phyloP scores from a whole-genome alignment of 1,140 invertebrate species.

The Drosophila truncata region DNA sequence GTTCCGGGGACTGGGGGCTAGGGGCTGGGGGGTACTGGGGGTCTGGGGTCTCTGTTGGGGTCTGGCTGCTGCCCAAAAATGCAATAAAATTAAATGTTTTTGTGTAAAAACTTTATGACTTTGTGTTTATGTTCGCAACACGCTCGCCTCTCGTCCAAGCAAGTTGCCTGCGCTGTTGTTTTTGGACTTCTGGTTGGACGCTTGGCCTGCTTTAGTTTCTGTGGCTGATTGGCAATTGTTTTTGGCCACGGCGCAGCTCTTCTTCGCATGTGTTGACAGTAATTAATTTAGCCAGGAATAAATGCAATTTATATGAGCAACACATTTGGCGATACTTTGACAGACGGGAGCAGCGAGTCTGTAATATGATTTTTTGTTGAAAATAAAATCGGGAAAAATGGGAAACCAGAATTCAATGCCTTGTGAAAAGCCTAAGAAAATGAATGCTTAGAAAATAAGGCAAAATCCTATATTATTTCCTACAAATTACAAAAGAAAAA shows the following conservation, averaged over 20 bases:
- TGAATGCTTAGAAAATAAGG: too few species aligned
- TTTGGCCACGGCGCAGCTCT: slow-evolving; percentile 30
- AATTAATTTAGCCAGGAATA: slow-evolving; percentile 80
- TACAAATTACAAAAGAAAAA: too few species aligned
- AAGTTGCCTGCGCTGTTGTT: slow-evolving; percentile 12
- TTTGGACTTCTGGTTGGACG: slow-evolving; percentile 54
- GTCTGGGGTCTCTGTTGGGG: slow-evolving; percentile 25
- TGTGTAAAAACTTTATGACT: slow-evolving; percentile 83
- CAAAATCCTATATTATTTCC: too few species aligned
- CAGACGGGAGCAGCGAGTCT: slow-evolving; percentile 9
- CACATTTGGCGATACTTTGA: slow-evolving; percentile 68
- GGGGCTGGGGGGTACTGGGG: background rate
- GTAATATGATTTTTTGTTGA: background rate
- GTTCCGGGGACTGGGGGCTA: background rate
- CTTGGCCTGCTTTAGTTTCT: slow-evolving; percentile 78
- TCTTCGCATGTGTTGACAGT: slow-evolving; percentile 77
- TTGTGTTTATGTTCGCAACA: slow-evolving; percentile 81
- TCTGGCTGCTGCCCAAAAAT: slow-evolving; percentile 78
- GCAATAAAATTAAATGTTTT: slow-evolving; percentile 83
- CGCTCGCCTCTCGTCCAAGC: slow-evolving; percentile 43
- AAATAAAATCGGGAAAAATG: background rate
- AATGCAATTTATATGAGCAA: slow-evolving; percentile 76
- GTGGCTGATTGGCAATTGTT: slow-evolving; percentile 58
- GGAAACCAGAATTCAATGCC: background rate
- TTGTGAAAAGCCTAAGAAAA: background rate